These are phyloP conservation scores for Cancer borealis DNA, from an alignment of 2,888 invertebrate species.

Conservation along the genomic window DNA sequence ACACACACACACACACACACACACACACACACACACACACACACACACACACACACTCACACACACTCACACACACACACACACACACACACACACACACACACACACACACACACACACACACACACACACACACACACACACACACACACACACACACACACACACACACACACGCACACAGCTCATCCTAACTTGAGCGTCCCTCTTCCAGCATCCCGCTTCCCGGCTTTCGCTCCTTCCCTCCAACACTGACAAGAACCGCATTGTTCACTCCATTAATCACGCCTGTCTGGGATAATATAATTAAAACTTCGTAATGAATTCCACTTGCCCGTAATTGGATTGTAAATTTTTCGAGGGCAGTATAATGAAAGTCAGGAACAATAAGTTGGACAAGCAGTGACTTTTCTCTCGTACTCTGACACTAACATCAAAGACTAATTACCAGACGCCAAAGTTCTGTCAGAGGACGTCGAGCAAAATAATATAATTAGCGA, in stretches of 20 bases:
- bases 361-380: slow-evolving; percentile 20
- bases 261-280: slow-evolving; percentile 41
- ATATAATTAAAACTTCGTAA: slow-evolving; percentile 51
- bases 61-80: not conserved
- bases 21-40: slow-evolving; percentile 15
- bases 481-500: slow-evolving; percentile 43
- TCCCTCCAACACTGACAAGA: slow-evolving; percentile 26
- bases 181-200: not conserved
- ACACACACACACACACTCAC: not conserved
- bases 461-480: slow-evolving; percentile 15
- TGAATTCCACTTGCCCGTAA: slow-evolving; percentile 47
- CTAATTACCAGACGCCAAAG: slow-evolving; percentile 48
- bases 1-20: not conserved
- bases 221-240: not conserved
- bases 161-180: slow-evolving; percentile 52
- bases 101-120: slow-evolving; percentile 50
- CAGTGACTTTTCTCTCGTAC: slow-evolving; percentile 13
- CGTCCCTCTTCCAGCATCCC: not conserved
- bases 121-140: slow-evolving; percentile 54
- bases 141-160: slow-evolving; percentile 53
- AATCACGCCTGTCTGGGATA: slow-evolving; percentile 46
- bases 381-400: slow-evolving; percentile 20
- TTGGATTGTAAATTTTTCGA: slow-evolving; percentile 41
- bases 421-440: slow-evolving; percentile 48
- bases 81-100: slow-evolving; percentile 9